Conservation (phyloP, 2,888 invertebrate species). For the Lomographa bimaculata region DNA sequence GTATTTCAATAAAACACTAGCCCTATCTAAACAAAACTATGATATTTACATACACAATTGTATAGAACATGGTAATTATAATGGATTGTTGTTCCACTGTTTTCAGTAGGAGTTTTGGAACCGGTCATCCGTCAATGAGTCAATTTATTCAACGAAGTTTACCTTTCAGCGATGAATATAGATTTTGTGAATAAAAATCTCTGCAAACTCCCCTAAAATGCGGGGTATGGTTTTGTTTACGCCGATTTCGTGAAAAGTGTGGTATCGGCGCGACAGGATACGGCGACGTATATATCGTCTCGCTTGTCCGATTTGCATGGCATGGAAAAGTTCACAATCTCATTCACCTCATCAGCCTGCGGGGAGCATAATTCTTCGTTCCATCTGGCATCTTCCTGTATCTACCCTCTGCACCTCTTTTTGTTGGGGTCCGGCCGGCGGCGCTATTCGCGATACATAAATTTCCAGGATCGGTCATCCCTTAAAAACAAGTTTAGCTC, state of each 20-base stretch:
- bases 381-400: slow-evolving; percentile 81
- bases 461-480: slow-evolving; percentile 83
- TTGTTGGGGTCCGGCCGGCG: slow-evolving; percentile 73
- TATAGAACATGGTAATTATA: slow-evolving; percentile 42
- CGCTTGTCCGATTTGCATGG: slow-evolving; percentile 75
- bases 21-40: slow-evolving; percentile 78
- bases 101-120: slow-evolving; percentile 54
- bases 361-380: slow-evolving; percentile 80
- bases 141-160: slow-evolving; percentile 71
- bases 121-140: slow-evolving; percentile 67
- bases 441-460: slow-evolving; percentile 80
- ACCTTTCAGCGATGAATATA: slow-evolving; percentile 60
- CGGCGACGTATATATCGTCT: slow-evolving; percentile 60
- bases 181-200: slow-evolving; percentile 57
- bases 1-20: slow-evolving; percentile 81
- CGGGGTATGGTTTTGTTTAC: slow-evolving; percentile 45
- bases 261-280: slow-evolving; percentile 50
- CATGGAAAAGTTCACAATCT: slow-evolving; percentile 81
- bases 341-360: slow-evolving; percentile 81
- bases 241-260: slow-evolving; percentile 57
- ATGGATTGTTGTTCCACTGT: slow-evolving; percentile 56
- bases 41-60: slow-evolving; percentile 48
- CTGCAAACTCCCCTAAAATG: slow-evolving; percentile 46
- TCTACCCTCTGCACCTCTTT: slow-evolving; percentile 75
- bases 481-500: slow-evolving; percentile 83